A percentile compares a stretch with the other conserved stretches of the same genome.
Conservation (phyloP, 2,888 invertebrate genomes). For the Gasteruption jaculator region DNA sequence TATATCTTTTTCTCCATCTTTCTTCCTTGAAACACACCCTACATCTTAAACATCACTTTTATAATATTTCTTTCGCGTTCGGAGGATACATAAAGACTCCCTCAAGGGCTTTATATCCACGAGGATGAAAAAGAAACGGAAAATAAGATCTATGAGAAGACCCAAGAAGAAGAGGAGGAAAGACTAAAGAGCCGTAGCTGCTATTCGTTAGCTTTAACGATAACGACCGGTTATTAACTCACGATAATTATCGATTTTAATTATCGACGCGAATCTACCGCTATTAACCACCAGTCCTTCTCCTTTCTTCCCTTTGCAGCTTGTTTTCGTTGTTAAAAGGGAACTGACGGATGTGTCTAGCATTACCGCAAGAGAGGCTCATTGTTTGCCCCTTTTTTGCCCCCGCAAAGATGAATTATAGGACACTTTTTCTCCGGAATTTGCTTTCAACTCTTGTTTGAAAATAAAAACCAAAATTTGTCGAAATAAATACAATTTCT, state of each 20-base stretch:
- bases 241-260: constrained; percentile 49
- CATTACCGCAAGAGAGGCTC: too few relatives aligned
- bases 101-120: constrained; percentile 6
- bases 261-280: constrained; percentile 36
- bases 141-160: constrained; percentile 24
- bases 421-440: too few relatives aligned
- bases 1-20: constrained; percentile 8
- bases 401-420: too few relatives aligned
- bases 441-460: too few relatives aligned
- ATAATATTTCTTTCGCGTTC: too few relatives aligned
- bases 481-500: too few relatives aligned
- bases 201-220: constrained; percentile 40
- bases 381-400: too few relatives aligned
- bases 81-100: constrained; percentile 17
- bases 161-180: background rate
- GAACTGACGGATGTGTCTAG: constrained; percentile 6
- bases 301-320: constrained; percentile 1
- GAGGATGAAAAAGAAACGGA: constrained; percentile 21
- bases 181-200: constrained; percentile 16
- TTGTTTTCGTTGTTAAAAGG: constrained; percentile 12
- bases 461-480: too few relatives aligned
- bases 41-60: too few relatives aligned
- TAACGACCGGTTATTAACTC: constrained; percentile 48
- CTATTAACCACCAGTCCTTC: constrained; percentile 19
- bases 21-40: constrained; percentile 9